phyloP scores from a whole-genome alignment of 2,113 vertebrate genomes.

The Chionodraco myersi region DNA sequence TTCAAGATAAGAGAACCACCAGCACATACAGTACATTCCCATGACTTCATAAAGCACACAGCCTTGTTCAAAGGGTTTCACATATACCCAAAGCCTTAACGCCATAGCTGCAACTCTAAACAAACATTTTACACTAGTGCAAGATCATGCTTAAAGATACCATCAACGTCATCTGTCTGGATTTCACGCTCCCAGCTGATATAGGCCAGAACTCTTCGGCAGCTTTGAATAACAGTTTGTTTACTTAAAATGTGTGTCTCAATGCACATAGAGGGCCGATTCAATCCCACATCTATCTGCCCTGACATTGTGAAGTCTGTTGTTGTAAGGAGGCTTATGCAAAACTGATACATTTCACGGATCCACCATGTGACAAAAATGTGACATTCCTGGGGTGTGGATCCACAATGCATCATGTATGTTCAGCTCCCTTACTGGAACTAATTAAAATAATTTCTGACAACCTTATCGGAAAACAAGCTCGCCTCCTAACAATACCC shows the following conservation, averaged over 20 bases:
- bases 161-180: slow-evolving; percentile 73
- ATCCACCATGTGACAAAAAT: slow-evolving; percentile 94
- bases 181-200: slow-evolving; percentile 84
- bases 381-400: slow-evolving; percentile 89
- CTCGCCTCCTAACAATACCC: slow-evolving; percentile 74
- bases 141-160: slow-evolving; percentile 62
- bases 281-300: slow-evolving; percentile 82
- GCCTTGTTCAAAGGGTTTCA: background rate
- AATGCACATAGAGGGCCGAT: slow-evolving; percentile 84
- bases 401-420: slow-evolving; percentile 85
- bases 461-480: slow-evolving; percentile 90
- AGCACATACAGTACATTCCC: background rate
- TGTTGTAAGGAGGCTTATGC: slow-evolving; percentile 88
- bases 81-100: slow-evolving; percentile 20
- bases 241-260: slow-evolving; percentile 87
- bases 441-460: slow-evolving; percentile 94
- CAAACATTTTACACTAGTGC: slow-evolving; percentile 67
- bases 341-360: slow-evolving; percentile 94
- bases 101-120: slow-evolving; percentile 60
- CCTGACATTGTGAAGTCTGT: slow-evolving; percentile 84
- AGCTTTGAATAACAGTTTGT: slow-evolving; percentile 93
- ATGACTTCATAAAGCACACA: slow-evolving; percentile 1
- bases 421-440: slow-evolving; percentile 85
- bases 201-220: slow-evolving; percentile 82
- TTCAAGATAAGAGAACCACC: slow-evolving; percentile 2